phyloP scores from a whole-genome alignment of 1,140 invertebrate genomes.

The Chymomyza costata region DNA sequence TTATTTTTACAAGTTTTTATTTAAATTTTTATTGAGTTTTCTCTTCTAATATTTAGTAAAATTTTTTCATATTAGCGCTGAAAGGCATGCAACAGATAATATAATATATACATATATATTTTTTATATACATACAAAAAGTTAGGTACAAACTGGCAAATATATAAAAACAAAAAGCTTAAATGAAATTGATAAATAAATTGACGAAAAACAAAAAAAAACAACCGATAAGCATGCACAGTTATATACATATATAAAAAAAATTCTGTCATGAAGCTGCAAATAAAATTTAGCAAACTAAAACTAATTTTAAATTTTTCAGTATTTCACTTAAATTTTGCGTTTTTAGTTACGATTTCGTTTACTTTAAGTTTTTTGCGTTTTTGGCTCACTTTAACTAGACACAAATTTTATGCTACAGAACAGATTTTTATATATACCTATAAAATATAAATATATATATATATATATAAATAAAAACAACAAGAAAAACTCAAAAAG shows the following conservation, averaged over 20 bases:
- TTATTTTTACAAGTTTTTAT: too few relatives aligned
- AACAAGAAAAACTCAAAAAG: constrained; percentile 8
- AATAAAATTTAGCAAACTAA: constrained; percentile 16
- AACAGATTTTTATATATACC: too few relatives aligned
- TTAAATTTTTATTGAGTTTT: constrained; percentile 37
- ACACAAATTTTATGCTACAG: constrained; percentile 8
- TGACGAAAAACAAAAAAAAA: constrained; percentile 31
- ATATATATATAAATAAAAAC: constrained; percentile 25
- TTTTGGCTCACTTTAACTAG: background rate
- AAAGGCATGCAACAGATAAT: constrained; percentile 39
- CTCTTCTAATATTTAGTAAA: too few relatives aligned
- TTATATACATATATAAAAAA: too few relatives aligned
- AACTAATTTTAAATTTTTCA: constrained; percentile 5
- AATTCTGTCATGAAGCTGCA: constrained; percentile 17
- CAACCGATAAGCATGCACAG: too few relatives aligned
- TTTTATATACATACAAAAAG: constrained; percentile 14
- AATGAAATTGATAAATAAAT: constrained; percentile 15
- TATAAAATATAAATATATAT: constrained; percentile 5
- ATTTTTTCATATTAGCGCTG: constrained; percentile 29
- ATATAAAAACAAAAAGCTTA: constrained; percentile 5
- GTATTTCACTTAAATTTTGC: constrained; percentile 6
- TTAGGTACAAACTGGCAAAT: background rate
- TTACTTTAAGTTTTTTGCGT: too few relatives aligned
- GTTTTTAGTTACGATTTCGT: constrained; percentile 19
- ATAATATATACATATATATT: constrained; percentile 9